Evolutionary conservation across 2,888 invertebrate species (phyloP), one percentile per base, ranked within the genome.

Genomic region (Campoletis raptor): DNA sequence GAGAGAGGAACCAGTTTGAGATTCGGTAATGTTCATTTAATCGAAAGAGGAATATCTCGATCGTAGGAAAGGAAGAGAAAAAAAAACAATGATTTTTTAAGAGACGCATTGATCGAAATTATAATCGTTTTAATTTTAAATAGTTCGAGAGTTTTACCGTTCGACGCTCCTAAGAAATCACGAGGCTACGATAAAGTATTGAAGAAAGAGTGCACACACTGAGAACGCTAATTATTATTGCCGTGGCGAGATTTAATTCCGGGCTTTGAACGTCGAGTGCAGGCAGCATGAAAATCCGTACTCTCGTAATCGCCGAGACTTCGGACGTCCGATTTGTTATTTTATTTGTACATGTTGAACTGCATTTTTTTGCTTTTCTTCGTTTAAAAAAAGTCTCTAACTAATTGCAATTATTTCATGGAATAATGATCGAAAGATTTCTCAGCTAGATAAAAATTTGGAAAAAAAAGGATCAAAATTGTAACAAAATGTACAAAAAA

Each of bases 201-300:
- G 40, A 42, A 18, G 18, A 64, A 81, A 8, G 64, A 81, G 48
- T 36, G 54, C 37, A 18, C 64, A 79, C 42, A 57, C 72, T 7
- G 37, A 54, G 42, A 67, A 70, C 30, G 48, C 52, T 86, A 83
- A 86, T 86, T 83, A 80, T 76, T 72, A 83, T 86, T 76, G 83
- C 80, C 72, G 48, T 69, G 70, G 64, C 74, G 78, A 83, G 83
- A 85, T 85, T 85, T 80, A 67, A 83, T 83, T 85, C 79, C 82
- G 82, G 78, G 67, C 82, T 85, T 18, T n/a, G 45, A 70, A 52
- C 36, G 72, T 66, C 69, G 85, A 57, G 45, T 66, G 78, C 69
- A 74, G 45, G 45, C 45, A 70, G 74, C 74, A 78, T 85, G 69
- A 83, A 86, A 86, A 86, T 86, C 76, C 66, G 64, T 70, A 72